Evolutionary conservation across 2,113 vertebrate genomes (phyloP).

Genomic region (Falcunculus frontatus): DNA sequence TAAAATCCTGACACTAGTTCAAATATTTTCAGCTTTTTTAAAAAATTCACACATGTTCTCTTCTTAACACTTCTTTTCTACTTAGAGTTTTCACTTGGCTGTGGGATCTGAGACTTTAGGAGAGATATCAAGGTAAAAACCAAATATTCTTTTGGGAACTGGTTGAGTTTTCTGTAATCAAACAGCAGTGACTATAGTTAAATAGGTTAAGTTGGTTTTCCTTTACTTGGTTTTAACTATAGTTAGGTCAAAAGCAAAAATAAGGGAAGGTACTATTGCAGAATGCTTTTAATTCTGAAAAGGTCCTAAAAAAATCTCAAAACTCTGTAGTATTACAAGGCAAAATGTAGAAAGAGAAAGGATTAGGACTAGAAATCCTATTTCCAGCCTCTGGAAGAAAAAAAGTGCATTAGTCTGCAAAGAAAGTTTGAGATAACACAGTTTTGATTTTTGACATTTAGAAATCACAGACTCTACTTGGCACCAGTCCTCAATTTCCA

Average conservation of each 20-base stretch:
- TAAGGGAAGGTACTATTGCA: neutral
- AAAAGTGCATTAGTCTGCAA: neutral
- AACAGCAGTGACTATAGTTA: neutral
- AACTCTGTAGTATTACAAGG: neutral
- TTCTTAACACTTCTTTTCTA: neutral
- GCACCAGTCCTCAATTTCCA: neutral
- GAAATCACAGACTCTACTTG: neutral
- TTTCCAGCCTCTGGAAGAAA: neutral
- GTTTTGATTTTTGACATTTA: conserved; percentile 8
- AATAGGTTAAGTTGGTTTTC: neutral
- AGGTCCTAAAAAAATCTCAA: neutral
- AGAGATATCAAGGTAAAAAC: neutral
- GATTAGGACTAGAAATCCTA: neutral
- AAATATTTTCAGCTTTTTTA: neutral
- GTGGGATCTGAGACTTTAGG: neutral
- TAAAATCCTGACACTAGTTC: conserved; percentile 2
- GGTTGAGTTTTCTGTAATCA: neutral
- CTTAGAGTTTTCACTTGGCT: conserved; percentile 2
- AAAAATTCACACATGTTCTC: neutral
- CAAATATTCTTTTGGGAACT: neutral
- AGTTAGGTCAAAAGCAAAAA: neutral
- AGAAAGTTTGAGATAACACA: neutral
- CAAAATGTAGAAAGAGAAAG: neutral
- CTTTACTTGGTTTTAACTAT: neutral
- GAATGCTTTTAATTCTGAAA: neutral